Conservation (phyloP, 2,113 vertebrate genomes). For the Zapornia atra region DNA sequence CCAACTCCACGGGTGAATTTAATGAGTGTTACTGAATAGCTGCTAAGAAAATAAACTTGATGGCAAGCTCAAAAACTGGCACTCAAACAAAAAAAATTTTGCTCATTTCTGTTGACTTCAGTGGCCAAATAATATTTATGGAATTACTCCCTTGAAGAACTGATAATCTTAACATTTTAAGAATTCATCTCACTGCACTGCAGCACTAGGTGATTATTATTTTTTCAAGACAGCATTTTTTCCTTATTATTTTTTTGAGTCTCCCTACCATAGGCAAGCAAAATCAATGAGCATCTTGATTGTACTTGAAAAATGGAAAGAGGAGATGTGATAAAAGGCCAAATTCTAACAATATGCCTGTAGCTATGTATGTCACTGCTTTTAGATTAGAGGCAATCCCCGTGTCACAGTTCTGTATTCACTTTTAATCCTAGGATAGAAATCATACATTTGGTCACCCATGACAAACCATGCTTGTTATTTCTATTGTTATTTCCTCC, state of each 20-base stretch:
- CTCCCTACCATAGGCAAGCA: background rate
- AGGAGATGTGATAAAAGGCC: background rate
- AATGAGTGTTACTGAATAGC: background rate
- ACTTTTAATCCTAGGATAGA: conserved; percentile 9
- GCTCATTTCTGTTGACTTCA: background rate
- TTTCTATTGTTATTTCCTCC: background rate
- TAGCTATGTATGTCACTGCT: conserved; percentile 24
- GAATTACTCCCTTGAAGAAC: background rate
- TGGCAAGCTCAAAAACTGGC: background rate
- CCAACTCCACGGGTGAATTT: background rate
- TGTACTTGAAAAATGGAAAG: conserved; percentile 28
- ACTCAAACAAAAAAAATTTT: background rate
- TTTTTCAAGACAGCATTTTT: conserved; percentile 8
- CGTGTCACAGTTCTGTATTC: background rate
- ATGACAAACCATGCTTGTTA: conserved; percentile 1
- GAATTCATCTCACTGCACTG: background rate
- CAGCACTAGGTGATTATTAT: background rate
- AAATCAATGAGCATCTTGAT: conserved; percentile 47
- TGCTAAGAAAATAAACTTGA: background rate
- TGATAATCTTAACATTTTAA: background rate
- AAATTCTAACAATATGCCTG: background rate
- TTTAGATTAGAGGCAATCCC: conserved; percentile 44
- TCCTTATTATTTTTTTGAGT: conserved; percentile 6
- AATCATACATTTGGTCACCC: conserved; percentile 9
- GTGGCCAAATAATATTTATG: background rate